Evolutionary conservation across 2,888 invertebrate genomes (phyloP), one percentile per base, ranked within the genome.

Genomic region (Entomobrya proxima): DNA sequence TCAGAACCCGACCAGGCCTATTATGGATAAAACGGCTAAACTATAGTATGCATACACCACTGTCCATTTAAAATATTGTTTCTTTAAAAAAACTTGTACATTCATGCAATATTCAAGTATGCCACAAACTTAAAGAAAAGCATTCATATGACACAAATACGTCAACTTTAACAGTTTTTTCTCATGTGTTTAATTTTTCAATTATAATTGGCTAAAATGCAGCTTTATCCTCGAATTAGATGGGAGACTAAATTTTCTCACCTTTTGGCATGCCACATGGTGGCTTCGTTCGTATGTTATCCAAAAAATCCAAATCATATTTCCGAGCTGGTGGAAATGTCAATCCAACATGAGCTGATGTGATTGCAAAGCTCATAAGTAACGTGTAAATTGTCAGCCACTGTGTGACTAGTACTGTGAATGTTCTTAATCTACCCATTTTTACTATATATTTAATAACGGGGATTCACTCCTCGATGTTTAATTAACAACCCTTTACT

Each of bases 201-300:
- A 32, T 35, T 18, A 35, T 1, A 35, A n/a, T 35, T n/a, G n/a
- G 18, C 18, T n/a, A n/a, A 64, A n/a, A 32, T 64, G n/a, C 32
- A 35, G 9, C 61, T 35, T 64, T 15, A 47, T 15, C 47, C 11
- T 11, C 11, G 13, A 15, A 47, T 9, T 50, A 18, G 21, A 18
- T 50, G n/a, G 50, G 13, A 47, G 11, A 11, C 15, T 15, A 47
- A 15, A 15, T 52, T 24, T 44, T 47, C 93, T 94, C 92, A 97
- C 97, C 97, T 95, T 95, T 96, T 35, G 97, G 97, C 96, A 98
- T 97, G 89, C 98, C 98, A 92, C 98, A 98, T 86, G 98, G 98
- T 88, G 95, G 95, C 91, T 95, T 95, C 37, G 98, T 98, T 91
- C 97, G 94, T 72, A 96, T 94, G 91, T 96, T 97, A 92, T 98